Evolutionary conservation across 1,140 invertebrate genomes (phyloP).

Genomic region (Heliconius eleuchia): DNA sequence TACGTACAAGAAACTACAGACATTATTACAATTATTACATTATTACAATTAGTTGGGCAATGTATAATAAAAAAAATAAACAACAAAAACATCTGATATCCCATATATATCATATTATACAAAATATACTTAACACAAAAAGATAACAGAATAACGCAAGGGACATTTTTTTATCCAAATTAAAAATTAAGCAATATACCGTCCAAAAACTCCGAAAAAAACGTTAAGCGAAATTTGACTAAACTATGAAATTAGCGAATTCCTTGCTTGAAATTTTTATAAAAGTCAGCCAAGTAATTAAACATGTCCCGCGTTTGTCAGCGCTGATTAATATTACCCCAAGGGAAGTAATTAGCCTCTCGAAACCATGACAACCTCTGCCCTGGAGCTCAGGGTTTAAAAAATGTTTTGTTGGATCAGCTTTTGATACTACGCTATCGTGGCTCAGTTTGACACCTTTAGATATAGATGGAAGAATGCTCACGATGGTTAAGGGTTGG

Average conservation of each 20-base stretch:
- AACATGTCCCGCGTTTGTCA: slow-evolving; percentile 13
- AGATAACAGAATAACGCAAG: neutral
- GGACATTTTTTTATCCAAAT: neutral
- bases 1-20: no score
- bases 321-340: slow-evolving; percentile 11
- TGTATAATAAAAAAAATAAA: no score
- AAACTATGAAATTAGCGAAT: slow-evolving; percentile 8
- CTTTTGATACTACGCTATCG: neutral
- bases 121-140: neutral
- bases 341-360: slow-evolving; percentile 12
- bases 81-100: no score
- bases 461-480: neutral
- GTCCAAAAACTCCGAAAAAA: neutral
- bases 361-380: neutral
- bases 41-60: no score
- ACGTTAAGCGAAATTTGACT: slow-evolving; percentile 18
- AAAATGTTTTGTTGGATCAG: neutral
- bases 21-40: no score
- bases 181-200: neutral
- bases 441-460: neutral
- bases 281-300: slow-evolving; percentile 12
- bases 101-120: no score
- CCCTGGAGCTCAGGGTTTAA: neutral
- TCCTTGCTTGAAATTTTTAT: neutral
- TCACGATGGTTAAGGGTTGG: neutral